phyloP scores from a whole-genome alignment of 1,140 invertebrate genomes.

The Pogonognathellus flavescens region DNA sequence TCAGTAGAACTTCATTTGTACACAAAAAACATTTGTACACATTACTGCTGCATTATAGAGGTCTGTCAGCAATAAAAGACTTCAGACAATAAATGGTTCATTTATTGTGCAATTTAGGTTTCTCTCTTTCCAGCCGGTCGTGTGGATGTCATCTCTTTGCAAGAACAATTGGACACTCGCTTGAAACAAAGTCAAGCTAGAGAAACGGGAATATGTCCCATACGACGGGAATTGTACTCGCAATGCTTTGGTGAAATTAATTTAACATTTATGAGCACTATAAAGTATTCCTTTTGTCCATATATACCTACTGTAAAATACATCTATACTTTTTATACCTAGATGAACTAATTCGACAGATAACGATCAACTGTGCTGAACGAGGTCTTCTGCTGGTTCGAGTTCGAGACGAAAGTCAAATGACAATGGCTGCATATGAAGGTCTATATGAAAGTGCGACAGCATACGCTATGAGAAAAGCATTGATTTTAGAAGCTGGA shows the following conservation, averaged over 20 bases:
- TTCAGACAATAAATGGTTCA: neutral
- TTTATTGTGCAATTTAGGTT: conserved; percentile 73
- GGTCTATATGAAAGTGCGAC: conserved; percentile 97
- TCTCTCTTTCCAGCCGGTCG: conserved; percentile 95
- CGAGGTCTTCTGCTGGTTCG: conserved; percentile 90
- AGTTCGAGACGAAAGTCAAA: conserved; percentile 93
- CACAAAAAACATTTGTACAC: conserved; percentile 21
- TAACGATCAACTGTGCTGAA: conserved; percentile 97
- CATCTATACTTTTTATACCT: conserved; percentile 35
- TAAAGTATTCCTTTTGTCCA: neutral
- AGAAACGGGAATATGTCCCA: conserved; percentile 97
- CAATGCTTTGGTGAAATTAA: conserved; percentile 90
- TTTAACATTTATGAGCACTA: neutral
- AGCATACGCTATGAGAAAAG: conserved; percentile 97
- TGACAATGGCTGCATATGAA: conserved; percentile 95
- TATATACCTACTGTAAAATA: neutral
- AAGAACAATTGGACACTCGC: conserved; percentile 92
- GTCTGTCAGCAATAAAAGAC: too few species aligned
- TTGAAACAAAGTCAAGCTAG: conserved; percentile 92
- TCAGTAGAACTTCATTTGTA: neutral
- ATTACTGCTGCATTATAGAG: too few species aligned
- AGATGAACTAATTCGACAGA: conserved; percentile 94
- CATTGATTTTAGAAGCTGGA: conserved; percentile 79
- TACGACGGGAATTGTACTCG: conserved; percentile 92
- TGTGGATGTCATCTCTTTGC: conserved; percentile 93